Evolutionary conservation across 2,888 invertebrate species (phyloP), one percentile per base, ranked within the genome.

Genomic region (Cheilosia urbana): DNA sequence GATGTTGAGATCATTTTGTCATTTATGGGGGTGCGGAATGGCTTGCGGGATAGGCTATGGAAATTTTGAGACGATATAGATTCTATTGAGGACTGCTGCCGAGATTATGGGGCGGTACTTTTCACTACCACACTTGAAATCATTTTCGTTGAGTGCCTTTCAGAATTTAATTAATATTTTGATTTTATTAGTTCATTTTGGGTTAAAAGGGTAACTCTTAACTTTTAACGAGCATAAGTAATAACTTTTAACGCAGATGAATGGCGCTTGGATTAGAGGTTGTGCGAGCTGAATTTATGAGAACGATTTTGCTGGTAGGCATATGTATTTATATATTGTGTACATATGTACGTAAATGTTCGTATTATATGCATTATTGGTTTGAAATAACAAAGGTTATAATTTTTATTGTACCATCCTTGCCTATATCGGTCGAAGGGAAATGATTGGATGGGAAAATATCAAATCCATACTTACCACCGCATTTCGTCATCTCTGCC

Each of bases 161-260:
- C n/a, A 76, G 37, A 76, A 85, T 85, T 85, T 85, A 85, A 85
- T 85, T 85, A 85, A 80, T 76, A 85, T 80, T 80, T 85, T 76
- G 76, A 80, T 85, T 76, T 75, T 68, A 76, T 79, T 69, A 62
- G 45, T 40, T 76, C 45, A 7, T 63, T 34, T 45, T 11, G 17
- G 45, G 40, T 42, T 40, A 19, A 49, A 55, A 45, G 49, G 62
- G 62, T 57, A 34, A 53, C 51, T 47, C 45, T 4, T 58, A 34
- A 53, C 51, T 47, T 37, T 4, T 58, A 76, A 69, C 71, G 69
- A 76, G 34, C 51, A 53, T 37, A 37, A 37, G 37, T 82, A 45
- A 60, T 57, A 66, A 66, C 45, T 19, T 60, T 68, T 62, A 72
- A 77, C 72, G 60, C 42, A 40, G 24, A 27, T 69, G 42, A 30